Percentiles rank a stretch among this genome's conserved stretches.
These are phyloP conservation scores for Odontomyia ornata DNA, from an alignment of 2,888 invertebrate genomes.

Conservation along the genomic window DNA sequence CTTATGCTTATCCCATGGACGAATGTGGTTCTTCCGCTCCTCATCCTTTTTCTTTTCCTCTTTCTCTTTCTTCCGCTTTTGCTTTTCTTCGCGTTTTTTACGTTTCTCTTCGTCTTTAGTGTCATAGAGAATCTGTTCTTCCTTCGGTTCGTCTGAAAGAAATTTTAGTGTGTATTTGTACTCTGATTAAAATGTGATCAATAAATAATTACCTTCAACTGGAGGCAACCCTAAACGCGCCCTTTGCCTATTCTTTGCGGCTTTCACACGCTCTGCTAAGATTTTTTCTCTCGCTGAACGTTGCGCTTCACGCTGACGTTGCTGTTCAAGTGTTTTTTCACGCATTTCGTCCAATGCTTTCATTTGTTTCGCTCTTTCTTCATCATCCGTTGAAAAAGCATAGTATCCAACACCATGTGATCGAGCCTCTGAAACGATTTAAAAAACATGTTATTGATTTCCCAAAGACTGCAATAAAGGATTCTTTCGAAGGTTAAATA, in stretches of 20 bases:
- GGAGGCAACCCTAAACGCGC: constrained; percentile 78
- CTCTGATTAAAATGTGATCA: background rate
- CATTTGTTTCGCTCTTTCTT: constrained; percentile 81
- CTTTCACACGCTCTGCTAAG: constrained; percentile 74
- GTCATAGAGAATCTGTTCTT: constrained; percentile 44
- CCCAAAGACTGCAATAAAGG: background rate
- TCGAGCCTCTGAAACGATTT: constrained; percentile 76
- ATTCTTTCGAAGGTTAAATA: background rate
- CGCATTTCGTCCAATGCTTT: constrained; percentile 77
- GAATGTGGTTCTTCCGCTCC: constrained; percentile 65
- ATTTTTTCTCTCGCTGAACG: constrained; percentile 72
- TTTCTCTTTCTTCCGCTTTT: constrained; percentile 55
- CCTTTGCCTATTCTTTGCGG: constrained; percentile 78
- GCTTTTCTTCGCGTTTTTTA: constrained; percentile 57
- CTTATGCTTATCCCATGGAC: constrained; percentile 76
- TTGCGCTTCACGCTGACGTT: constrained; percentile 71
- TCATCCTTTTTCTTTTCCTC: constrained; percentile 62
- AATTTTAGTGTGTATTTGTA: background rate
- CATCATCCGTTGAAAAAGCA: constrained; percentile 87
- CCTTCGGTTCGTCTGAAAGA: constrained; percentile 47
- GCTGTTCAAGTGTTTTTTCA: constrained; percentile 74
- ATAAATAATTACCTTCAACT: constrained; percentile 64
- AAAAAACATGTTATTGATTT: background rate
- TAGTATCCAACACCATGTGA: constrained; percentile 93
- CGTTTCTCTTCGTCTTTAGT: constrained; percentile 56